These are phyloP conservation scores for Melanogrammus aeglefinus DNA, from an alignment of 2,797 vertebrate genomes.

Conservation along the genomic window DNA sequence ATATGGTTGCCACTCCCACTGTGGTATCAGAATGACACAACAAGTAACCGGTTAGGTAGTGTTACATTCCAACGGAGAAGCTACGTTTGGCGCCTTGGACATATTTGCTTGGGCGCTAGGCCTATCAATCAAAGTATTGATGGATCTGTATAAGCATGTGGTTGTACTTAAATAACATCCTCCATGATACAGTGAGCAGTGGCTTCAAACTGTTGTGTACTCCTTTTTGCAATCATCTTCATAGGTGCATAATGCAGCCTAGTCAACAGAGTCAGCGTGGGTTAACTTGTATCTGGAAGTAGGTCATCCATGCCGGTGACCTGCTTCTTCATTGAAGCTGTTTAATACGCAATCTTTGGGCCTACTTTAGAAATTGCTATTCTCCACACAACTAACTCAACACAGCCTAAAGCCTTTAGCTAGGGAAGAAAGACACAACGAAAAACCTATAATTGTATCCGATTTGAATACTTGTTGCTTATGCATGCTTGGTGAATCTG, in stretches of 20 bases:
- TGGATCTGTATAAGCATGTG: not conserved
- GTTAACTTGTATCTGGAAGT: conserved; percentile 35
- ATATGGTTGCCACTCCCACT: conserved; percentile 32
- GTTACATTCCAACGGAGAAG: conserved; percentile 60
- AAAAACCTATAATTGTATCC: conserved; percentile 28
- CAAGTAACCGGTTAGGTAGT: conserved; percentile 67
- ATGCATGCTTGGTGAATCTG: not conserved
- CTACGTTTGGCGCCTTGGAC: not conserved
- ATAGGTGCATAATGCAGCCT: not conserved
- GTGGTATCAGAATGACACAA: conserved; percentile 43
- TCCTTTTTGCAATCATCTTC: not conserved
- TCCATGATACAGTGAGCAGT: not conserved
- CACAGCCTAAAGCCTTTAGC: conserved; percentile 22
- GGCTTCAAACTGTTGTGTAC: not conserved
- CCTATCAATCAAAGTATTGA: not conserved
- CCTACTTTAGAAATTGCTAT: conserved; percentile 41
- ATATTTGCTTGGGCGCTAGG: not conserved
- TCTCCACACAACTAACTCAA: conserved; percentile 21
- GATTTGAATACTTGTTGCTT: not conserved
- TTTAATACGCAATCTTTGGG: conserved; percentile 41
- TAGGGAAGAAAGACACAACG: conserved; percentile 15
- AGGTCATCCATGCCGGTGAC: conserved; percentile 42
- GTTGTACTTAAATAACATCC: not conserved
- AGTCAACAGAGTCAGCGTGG: not conserved
- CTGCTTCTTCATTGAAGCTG: conserved; percentile 47